Percentiles rank a stretch among this genome's conserved stretches.
These are phyloP conservation scores for Anas platyrhynchos DNA, from an alignment of 2,113 vertebrate species.

Conservation along the genomic window DNA sequence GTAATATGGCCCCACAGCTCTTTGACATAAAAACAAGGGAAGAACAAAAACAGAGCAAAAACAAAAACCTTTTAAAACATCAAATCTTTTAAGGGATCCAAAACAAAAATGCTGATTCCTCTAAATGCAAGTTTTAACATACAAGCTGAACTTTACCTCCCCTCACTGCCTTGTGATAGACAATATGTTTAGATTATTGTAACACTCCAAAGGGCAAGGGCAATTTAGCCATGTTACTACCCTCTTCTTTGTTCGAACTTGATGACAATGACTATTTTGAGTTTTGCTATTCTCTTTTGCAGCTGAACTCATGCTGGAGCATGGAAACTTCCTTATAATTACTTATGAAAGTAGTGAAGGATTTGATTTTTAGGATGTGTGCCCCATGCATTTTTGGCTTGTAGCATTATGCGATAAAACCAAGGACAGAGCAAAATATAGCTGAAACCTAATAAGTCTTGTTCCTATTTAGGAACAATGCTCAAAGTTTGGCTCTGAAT, in stretches of 20 bases:
- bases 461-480: neutral
- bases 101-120: neutral
- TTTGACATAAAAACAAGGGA: neutral
- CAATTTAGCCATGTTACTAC: neutral
- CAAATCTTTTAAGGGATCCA: neutral
- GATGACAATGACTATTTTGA: neutral
- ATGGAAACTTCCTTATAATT: neutral
- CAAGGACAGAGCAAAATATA: neutral
- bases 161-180: neutral
- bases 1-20: neutral
- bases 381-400: neutral
- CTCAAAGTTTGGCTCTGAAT: neutral
- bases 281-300: neutral
- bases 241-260: neutral
- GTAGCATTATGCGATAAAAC: neutral
- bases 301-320: neutral
- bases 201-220: neutral
- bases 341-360: neutral
- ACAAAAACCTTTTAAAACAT: neutral
- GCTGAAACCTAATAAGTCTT: neutral
- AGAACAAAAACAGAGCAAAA: neutral
- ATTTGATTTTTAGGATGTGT: neutral
- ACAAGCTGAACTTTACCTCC: neutral
- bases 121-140: neutral
- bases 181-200: neutral